phyloP scores from a whole-genome alignment of 1,140 invertebrate species.

The Odontomachus brunneus region DNA sequence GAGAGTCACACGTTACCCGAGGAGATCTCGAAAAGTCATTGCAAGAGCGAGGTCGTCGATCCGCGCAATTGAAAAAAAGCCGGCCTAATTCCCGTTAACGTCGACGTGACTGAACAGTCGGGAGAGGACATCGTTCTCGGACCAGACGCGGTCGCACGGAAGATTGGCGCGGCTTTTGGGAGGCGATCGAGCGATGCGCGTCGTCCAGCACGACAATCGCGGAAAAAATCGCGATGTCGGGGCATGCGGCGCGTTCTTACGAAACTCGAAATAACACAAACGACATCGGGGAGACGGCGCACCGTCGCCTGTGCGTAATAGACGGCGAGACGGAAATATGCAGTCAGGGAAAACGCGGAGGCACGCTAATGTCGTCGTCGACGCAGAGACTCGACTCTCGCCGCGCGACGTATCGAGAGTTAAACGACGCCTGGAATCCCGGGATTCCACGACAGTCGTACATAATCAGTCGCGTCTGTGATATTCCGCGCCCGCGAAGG shows the following conservation, averaged over 20 bases:
- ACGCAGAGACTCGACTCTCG: slow-evolving; percentile 61
- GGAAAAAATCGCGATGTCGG: slow-evolving; percentile 16
- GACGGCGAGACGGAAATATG: slow-evolving; percentile 64
- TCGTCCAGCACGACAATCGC: no score
- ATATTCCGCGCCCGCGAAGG: slow-evolving; percentile 16
- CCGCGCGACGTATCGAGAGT: slow-evolving; percentile 63
- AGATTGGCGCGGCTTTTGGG: no score
- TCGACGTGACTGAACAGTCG: not conserved
- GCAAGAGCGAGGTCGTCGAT: not conserved
- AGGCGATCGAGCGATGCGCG: no score
- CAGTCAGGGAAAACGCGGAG: slow-evolving; percentile 50
- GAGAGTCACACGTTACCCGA: not conserved
- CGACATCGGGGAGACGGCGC: slow-evolving; percentile 5
- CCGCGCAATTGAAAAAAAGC: not conserved
- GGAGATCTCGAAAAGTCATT: not conserved
- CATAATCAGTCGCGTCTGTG: slow-evolving; percentile 62
- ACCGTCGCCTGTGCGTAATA: slow-evolving; percentile 45
- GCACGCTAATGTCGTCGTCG: slow-evolving; percentile 58
- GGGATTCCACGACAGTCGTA: slow-evolving; percentile 59
- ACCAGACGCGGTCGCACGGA: no score
- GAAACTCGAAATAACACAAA: slow-evolving; percentile 63
- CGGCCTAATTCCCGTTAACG: no score
- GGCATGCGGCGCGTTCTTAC: slow-evolving; percentile 20
- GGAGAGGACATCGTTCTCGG: not conserved
- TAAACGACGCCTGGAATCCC: slow-evolving; percentile 62